Conservation (phyloP, 2,113 vertebrate species). For the Columba livia region DNA sequence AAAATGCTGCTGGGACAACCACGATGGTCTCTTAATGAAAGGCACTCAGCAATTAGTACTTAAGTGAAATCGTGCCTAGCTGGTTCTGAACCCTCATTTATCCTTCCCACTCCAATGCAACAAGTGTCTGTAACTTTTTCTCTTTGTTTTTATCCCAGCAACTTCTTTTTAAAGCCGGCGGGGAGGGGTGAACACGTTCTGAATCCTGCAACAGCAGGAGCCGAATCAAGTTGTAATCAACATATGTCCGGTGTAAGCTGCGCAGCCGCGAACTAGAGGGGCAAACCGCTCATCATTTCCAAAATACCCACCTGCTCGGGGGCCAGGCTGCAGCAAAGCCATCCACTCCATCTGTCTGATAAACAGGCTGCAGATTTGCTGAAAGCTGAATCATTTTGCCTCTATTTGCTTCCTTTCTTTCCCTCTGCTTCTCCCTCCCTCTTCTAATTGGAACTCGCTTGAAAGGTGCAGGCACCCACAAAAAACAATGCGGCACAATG, state of each 20-base stretch:
- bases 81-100: conserved; percentile 19
- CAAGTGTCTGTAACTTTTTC: conserved; percentile 60
- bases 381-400: conserved; percentile 36
- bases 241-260: conserved; percentile 55
- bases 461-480: conserved; percentile 44
- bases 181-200: not conserved
- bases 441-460: conserved; percentile 40
- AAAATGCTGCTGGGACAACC: conserved; percentile 33
- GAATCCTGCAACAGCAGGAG: conserved; percentile 53
- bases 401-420: conserved; percentile 50
- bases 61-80: not conserved
- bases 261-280: not conserved
- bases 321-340: conserved; percentile 49
- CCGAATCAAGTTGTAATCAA: conserved; percentile 4
- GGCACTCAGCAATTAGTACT: conserved; percentile 54
- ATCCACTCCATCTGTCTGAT: conserved; percentile 60
- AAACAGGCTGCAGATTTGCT: conserved; percentile 27
- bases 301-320: conserved; percentile 60
- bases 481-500: conserved; percentile 42
- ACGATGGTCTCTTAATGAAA: conserved; percentile 46
- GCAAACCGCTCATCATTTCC: conserved; percentile 45
- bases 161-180: not conserved
- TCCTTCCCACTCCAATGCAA: conserved; percentile 18
- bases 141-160: conserved; percentile 36
- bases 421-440: not conserved